Evolutionary conservation across 2,888 invertebrate species (phyloP), one percentile per base, ranked within the genome.

Genomic region (Drosophila neonasuta): DNA sequence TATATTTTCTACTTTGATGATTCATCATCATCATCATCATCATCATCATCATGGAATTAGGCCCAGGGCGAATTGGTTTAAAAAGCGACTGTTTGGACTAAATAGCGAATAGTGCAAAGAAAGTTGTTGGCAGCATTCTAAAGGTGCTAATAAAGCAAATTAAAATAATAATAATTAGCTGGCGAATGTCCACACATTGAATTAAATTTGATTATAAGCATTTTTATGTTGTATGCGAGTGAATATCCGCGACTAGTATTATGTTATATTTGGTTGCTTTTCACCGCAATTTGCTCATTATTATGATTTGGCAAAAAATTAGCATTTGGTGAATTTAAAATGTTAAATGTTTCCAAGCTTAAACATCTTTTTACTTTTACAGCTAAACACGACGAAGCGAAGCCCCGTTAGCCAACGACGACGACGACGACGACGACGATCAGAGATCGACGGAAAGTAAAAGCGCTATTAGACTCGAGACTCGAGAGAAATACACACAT

Each of bases 381-480:
- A 77, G 76, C 74, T 74, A 68, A 67, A 62, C 66, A 65, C 54
- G 55, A 77, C 54, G 55, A 75, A 67, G 51, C 61, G 44, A 66
- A 64, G 42, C 52, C 61, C 80, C 80, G 80, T 79, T 80, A 86
- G 71, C 34, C 17, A 15, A 61, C 56, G 44, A 59, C 24, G 24
- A 24, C 24, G 44, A 59, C 24, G 24, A 24, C 24, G 20, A 63
- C 17, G n/a, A 61, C 56, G 44, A 59, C 44, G 51, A 60, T 60
- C 61, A 56, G 34, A 50, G 63, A 67, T 67, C 54, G 54, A 64
- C 77, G 79, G 81, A 82, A 82, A 82, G 82, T 82, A 82, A 82
- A 82, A 82, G 81, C 82, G 64, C 68, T 61, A 68, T 68, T 55
- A 63, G 46, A 60, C 30, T 30, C 32, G 42, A 54, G 41, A 46